Conservation (phyloP, 2,888 invertebrate genomes). For the Meiosimyza decipiens region DNA sequence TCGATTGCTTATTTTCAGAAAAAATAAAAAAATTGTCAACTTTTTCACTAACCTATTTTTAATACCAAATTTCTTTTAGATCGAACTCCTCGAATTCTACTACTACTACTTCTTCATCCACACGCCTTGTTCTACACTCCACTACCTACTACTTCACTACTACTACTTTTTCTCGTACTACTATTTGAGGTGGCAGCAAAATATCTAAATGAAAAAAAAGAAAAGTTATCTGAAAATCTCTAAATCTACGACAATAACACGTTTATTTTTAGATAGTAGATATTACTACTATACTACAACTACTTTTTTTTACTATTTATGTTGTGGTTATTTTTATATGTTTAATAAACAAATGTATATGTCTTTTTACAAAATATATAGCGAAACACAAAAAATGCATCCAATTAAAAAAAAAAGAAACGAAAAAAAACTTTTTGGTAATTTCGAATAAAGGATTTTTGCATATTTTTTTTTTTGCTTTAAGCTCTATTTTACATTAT, state of each 20-base stretch:
- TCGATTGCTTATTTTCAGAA: conserved; percentile 34
- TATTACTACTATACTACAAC: conserved; percentile 9
- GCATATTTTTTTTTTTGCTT: background rate
- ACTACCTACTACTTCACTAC: conserved; percentile 37
- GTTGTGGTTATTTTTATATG: conserved; percentile 31
- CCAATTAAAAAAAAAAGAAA: background rate
- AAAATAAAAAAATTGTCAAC: conserved; percentile 38
- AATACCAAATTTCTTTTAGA: conserved; percentile 66
- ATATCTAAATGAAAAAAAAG: background rate
- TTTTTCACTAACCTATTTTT: conserved; percentile 65
- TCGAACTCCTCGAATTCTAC: conserved; percentile 48
- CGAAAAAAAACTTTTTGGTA: background rate
- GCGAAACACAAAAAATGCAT: conserved; percentile 2
- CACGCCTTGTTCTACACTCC: conserved; percentile 38
- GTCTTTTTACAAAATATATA: conserved; percentile 30
- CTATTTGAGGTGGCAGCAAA: conserved; percentile 28
- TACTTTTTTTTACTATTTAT: conserved; percentile 21
- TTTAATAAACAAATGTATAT: conserved; percentile 25
- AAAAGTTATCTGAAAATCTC: background rate
- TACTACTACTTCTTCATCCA: conserved; percentile 42
- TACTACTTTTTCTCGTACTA: conserved; percentile 45
- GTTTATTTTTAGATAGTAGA: conserved; percentile 6
- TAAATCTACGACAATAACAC: background rate
- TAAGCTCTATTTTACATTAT: too few relatives aligned
- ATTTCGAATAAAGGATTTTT: too few relatives aligned